These are phyloP conservation scores for Globodera rostochiensis DNA, from an alignment of 1,140 invertebrate genomes.

Conservation along the genomic window DNA sequence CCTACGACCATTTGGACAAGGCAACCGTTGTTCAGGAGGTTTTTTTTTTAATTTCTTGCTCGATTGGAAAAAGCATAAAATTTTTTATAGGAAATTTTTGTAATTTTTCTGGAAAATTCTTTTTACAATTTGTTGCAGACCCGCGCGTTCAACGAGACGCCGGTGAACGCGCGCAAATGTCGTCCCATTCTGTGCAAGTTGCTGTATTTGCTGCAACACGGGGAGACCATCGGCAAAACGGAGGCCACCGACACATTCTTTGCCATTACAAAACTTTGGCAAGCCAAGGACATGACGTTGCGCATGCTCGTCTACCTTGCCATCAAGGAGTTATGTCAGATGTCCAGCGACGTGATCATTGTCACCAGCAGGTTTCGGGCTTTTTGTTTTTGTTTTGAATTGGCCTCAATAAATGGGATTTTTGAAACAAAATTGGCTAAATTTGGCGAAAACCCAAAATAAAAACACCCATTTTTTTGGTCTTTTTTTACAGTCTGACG, in stretches of 20 bases:
- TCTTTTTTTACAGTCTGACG: constrained; percentile 76
- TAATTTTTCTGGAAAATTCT: constrained; percentile 5
- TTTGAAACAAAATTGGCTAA: background rate
- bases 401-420: too few species aligned
- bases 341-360: constrained; percentile 98
- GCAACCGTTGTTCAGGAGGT: constrained; percentile 92
- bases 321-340: constrained; percentile 90
- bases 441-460: background rate
- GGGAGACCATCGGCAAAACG: constrained; percentile 83
- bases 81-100: background rate
- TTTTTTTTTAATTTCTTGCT: constrained; percentile 37
- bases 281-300: constrained; percentile 88
- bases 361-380: constrained; percentile 75
- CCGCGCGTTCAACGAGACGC: constrained; percentile 93
- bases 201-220: constrained; percentile 87
- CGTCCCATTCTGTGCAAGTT: constrained; percentile 92
- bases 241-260: constrained; percentile 99
- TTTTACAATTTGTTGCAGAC: constrained; percentile 67
- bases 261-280: constrained; percentile 98
- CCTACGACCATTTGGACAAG: constrained; percentile 90
- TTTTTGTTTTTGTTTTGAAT: constrained; percentile 23
- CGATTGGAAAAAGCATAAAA: background rate
- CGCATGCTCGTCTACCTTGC: constrained; percentile 92
- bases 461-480: too few species aligned
- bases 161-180: constrained; percentile 94